Conservation (phyloP, 2,797 vertebrate species). For the Argya squamiceps region DNA sequence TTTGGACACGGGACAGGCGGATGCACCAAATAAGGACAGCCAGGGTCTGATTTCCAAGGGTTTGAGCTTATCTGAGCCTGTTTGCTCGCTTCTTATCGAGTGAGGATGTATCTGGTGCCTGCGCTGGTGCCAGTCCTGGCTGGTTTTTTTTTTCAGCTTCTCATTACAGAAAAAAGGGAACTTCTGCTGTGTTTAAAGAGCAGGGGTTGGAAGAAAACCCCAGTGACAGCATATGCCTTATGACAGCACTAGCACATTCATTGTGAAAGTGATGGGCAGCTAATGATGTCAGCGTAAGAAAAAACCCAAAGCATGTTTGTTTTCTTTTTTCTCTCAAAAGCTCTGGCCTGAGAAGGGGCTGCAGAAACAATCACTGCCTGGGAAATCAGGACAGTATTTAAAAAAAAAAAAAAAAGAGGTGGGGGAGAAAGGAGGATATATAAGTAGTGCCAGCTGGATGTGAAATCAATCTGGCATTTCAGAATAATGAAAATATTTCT, state of each 20-base stretch:
- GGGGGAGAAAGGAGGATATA: background rate
- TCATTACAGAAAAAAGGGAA: background rate
- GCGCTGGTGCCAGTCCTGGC: background rate
- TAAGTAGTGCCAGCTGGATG: slow-evolving; percentile 11
- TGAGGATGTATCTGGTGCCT: background rate
- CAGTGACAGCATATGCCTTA: background rate
- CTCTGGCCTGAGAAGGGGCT: slow-evolving; percentile 26
- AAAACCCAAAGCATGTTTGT: background rate
- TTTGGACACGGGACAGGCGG: accelerated
- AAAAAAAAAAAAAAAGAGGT: background rate
- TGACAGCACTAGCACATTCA: background rate
- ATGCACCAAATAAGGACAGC: background rate
- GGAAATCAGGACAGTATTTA: background rate
- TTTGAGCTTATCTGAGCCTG: background rate
- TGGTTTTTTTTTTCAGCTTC: background rate
- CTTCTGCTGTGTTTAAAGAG: slow-evolving; percentile 28
- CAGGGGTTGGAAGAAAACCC: slow-evolving; percentile 10
- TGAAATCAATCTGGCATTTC: slow-evolving; percentile 32
- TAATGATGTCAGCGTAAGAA: slow-evolving; percentile 1
- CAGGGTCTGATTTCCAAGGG: background rate
- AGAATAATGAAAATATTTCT: slow-evolving; percentile 53
- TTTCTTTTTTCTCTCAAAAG: background rate
- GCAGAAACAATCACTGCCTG: background rate
- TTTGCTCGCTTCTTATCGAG: accelerated
- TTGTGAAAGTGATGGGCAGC: slow-evolving; percentile 31